These are phyloP conservation scores for Morus bassanus DNA, from an alignment of 2,797 vertebrate genomes.

Conservation along the genomic window DNA sequence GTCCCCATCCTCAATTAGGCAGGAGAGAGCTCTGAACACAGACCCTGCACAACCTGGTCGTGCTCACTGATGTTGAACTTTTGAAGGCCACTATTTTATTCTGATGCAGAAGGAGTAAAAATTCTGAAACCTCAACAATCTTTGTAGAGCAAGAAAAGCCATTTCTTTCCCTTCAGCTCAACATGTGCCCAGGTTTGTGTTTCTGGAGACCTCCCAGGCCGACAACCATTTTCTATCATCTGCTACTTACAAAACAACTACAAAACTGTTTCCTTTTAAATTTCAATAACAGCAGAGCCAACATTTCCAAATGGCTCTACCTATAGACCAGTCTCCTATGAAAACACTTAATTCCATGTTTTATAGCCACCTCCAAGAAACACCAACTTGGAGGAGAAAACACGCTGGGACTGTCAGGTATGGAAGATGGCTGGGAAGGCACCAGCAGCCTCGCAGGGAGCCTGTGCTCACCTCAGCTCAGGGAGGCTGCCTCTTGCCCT, in stretches of 20 bases:
- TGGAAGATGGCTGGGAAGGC: slow-evolving; percentile 1
- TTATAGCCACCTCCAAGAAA: not conserved
- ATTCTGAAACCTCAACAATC: not conserved
- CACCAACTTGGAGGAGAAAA: not conserved
- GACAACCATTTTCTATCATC: not conserved
- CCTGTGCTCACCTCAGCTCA: not conserved
- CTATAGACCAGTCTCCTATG: not conserved
- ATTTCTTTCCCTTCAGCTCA: not conserved
- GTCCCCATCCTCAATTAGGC: not conserved
- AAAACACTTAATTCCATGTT: not conserved
- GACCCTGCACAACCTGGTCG: not conserved
- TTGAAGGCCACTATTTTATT: not conserved
- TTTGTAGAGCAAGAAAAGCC: not conserved
- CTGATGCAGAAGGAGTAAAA: not conserved
- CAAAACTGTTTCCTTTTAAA: not conserved
- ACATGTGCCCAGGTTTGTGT: not conserved
- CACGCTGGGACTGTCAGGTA: not conserved
- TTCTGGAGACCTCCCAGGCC: not conserved
- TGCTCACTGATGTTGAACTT: not conserved
- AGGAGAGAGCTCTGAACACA: not conserved
- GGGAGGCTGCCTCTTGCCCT: not conserved
- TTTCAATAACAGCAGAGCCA: not conserved
- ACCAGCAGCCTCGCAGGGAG: not conserved
- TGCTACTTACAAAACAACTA: not conserved
- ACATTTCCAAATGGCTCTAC: not conserved